Evolutionary conservation across 2,113 vertebrate species (phyloP), one percentile per base, ranked within the genome.

Genomic region (Corythaeola cristata): DNA sequence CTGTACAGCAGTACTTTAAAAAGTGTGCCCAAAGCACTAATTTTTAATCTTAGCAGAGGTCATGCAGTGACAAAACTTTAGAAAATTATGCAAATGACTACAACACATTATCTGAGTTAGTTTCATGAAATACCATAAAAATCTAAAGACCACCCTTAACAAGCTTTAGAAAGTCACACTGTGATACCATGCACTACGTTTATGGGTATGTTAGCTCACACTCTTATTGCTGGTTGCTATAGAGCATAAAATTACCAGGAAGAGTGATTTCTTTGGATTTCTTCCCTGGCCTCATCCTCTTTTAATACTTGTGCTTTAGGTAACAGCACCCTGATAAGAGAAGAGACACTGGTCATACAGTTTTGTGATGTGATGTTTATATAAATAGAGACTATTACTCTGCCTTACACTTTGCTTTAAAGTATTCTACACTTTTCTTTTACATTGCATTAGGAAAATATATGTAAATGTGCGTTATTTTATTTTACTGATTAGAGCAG

Each of bases 221-320:
- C 90, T 89, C 93, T 53, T 39, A 87, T 60, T 85, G 81, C 49
- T 73, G 74, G 50, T 60, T 88, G 91, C 87, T 87, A 60, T 3
- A 91, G 41, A 77, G 52, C 55, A 67, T 15, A 93, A 66, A 88
- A 90, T 96, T 90, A 96, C 88, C 93, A 95, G 63, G 45, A 90
- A 92, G 75, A 96, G 33, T 67, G 75, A 88, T 96, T 96, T 88
- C 93, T 94, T 74, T 94, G 87, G 60, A 86, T 86, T 94, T 83
- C 92, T 90, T 93, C 83, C 96, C 93, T 97, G 96, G 85, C 76
- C 92, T 92, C 90, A 94, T 96, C 93, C 92, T 92, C 93, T 96
- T 90, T 95, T 90, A 97, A 95, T 64, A 92, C 33, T 59, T 94
- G 85, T 52, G 71, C 44, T 86, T 93, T 95, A 92, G 64, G 90